Percentiles rank a stretch among this genome's conserved stretches.
Conservation (phyloP, 2,888 invertebrate genomes). For the Euclidia mi region DNA sequence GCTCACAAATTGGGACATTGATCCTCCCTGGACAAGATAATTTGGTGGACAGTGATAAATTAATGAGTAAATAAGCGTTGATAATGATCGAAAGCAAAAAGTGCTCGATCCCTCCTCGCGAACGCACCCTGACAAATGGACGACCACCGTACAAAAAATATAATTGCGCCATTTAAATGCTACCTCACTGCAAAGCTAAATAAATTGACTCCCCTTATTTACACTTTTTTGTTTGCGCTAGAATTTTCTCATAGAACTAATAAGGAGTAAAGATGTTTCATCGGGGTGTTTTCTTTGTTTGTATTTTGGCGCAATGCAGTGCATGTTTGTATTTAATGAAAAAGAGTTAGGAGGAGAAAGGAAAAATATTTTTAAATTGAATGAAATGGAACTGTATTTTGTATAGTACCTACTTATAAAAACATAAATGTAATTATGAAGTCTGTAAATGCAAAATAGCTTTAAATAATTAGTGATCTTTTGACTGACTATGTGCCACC, state of each 20-base stretch:
- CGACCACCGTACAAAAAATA: slow-evolving; percentile 67
- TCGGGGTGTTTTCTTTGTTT: slow-evolving; percentile 9
- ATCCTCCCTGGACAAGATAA: slow-evolving; percentile 71
- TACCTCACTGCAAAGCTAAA: slow-evolving; percentile 72
- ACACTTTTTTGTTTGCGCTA: slow-evolving; percentile 35
- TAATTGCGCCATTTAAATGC: slow-evolving; percentile 79
- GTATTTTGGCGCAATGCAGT: neutral
- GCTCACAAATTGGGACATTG: slow-evolving; percentile 61
- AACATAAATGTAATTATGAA: no score
- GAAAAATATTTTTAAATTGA: no score
- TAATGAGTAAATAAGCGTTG: slow-evolving; percentile 84
- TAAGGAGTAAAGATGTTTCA: slow-evolving; percentile 11
- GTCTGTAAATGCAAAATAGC: no score
- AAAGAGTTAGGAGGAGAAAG: no score
- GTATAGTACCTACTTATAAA: no score
- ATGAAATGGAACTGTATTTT: no score
- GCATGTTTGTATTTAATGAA: neutral
- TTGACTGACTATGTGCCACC: no score
- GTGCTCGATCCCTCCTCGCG: slow-evolving; percentile 57
- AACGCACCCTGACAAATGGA: slow-evolving; percentile 76
- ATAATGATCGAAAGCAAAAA: slow-evolving; percentile 82
- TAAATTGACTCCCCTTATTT: slow-evolving; percentile 74
- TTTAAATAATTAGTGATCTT: no score
- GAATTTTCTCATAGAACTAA: slow-evolving; percentile 29
- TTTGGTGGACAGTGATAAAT: slow-evolving; percentile 84